Evolutionary conservation across 2,888 invertebrate genomes (phyloP).

Genomic region (Yponomeuta malinellus): DNA sequence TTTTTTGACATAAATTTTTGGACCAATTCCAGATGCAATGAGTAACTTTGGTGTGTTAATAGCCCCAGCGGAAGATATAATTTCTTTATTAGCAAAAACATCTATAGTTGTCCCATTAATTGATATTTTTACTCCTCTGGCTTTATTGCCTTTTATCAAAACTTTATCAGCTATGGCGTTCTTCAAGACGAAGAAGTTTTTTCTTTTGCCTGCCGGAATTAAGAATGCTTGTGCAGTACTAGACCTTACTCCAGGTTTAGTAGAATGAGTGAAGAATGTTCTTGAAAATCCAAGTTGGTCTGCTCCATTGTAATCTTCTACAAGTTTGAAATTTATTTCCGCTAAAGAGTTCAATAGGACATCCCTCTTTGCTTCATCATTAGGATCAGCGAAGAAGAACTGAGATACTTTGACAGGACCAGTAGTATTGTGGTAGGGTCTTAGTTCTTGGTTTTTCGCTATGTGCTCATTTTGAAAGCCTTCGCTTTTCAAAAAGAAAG

Average conservation of each 20-base stretch:
- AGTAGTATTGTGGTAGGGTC: background rate
- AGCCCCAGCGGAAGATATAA: constrained; percentile 16
- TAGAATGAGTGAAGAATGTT: background rate
- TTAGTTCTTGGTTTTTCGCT: background rate
- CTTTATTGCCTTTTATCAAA: constrained; percentile 6
- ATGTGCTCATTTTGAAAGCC: background rate
- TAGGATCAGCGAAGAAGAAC: background rate
- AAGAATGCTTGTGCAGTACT: constrained; percentile 13
- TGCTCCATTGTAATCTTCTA: constrained; percentile 12
- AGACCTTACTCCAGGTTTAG: background rate
- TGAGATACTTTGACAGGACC: constrained; percentile 1
- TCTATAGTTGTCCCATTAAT: background rate
- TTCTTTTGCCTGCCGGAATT: constrained; percentile 20
- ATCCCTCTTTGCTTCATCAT: background rate
- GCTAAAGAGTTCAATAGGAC: background rate
- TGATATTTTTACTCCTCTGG: constrained; percentile 14
- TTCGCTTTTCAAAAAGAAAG: constrained; percentile 4
- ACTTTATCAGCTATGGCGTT: constrained; percentile 15
- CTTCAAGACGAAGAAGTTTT: constrained; percentile 20
- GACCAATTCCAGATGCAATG: constrained; percentile 19
- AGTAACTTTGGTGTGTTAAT: constrained; percentile 18
- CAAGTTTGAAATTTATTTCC: background rate
- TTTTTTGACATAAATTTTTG: constrained; percentile 10
- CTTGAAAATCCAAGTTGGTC: constrained; percentile 9
- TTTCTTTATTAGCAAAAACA: constrained; percentile 17